Evolutionary conservation across 2,113 vertebrate genomes (phyloP).

Genomic region (Enhydra lutris): DNA sequence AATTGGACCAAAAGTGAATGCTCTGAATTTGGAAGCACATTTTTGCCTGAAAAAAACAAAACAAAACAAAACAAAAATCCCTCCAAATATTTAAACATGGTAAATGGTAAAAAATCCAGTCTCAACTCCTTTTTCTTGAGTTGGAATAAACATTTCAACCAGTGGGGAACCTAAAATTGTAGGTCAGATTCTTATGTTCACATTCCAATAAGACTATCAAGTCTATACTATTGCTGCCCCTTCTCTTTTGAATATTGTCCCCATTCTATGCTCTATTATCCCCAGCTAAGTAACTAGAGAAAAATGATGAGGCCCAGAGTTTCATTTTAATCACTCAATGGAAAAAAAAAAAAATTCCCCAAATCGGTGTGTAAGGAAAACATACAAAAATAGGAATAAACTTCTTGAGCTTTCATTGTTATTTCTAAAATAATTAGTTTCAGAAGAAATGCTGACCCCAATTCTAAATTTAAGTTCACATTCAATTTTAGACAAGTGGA

Average conservation of each 20-base stretch:
- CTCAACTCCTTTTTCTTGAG: background rate
- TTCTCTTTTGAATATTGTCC: background rate
- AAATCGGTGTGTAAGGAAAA: background rate
- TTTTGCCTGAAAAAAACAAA: background rate
- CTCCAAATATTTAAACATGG: background rate
- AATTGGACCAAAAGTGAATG: background rate
- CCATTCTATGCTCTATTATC: background rate
- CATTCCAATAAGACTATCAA: background rate
- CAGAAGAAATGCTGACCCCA: background rate
- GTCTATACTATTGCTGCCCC: background rate
- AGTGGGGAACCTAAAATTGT: background rate
- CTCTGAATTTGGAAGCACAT: background rate
- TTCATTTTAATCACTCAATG: background rate
- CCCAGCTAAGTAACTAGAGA: background rate
- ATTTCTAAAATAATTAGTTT: conserved; percentile 35
- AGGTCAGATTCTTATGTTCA: background rate
- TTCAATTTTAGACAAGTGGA: background rate
- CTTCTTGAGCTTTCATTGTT: background rate
- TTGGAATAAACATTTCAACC: background rate
- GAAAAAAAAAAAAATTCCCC: background rate
- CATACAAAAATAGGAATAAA: background rate
- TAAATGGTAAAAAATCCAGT: background rate
- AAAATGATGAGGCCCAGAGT: background rate
- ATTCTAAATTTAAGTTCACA: conserved; percentile 26
- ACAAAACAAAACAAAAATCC: background rate